A percentile compares a stretch with the other conserved stretches of the same genome.
Evolutionary conservation across 2,888 invertebrate species (phyloP).

Genomic region (Ormyrus thymus): DNA sequence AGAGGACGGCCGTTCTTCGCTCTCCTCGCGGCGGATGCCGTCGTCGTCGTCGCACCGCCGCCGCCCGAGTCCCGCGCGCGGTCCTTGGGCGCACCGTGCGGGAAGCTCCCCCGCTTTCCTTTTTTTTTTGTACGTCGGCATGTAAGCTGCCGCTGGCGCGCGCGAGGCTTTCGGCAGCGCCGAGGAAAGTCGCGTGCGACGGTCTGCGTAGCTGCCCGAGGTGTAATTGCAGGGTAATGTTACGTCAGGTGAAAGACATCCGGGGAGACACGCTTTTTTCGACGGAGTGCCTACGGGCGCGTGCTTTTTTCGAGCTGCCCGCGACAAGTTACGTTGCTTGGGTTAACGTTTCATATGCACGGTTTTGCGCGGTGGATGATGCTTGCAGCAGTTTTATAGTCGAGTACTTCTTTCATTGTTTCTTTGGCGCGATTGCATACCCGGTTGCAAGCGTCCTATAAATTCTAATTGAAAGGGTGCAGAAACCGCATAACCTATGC

Average conservation of each 20-base stretch:
- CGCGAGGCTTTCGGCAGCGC: neutral
- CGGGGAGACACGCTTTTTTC: neutral
- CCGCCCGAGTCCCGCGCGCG: neutral
- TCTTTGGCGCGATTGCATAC: too few relatives aligned
- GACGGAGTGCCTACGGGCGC: too few relatives aligned
- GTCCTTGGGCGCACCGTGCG: neutral
- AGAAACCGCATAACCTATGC: too few relatives aligned
- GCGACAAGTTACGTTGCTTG: too few relatives aligned
- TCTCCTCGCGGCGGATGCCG: too few relatives aligned
- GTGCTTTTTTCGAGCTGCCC: too few relatives aligned
- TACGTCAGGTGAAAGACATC: slow-evolving; percentile 18
- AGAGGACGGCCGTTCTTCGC: too few relatives aligned
- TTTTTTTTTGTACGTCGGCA: neutral
- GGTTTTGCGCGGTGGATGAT: too few relatives aligned
- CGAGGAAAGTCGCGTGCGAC: slow-evolving; percentile 12
- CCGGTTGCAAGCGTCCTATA: neutral
- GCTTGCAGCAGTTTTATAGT: too few relatives aligned
- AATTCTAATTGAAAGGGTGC: too few relatives aligned
- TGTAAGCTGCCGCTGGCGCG: neutral
- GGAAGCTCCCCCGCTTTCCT: neutral
- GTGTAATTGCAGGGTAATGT: neutral
- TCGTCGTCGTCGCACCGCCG: neutral
- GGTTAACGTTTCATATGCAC: too few relatives aligned
- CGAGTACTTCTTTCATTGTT: too few relatives aligned
- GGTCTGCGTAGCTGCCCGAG: neutral